Evolutionary conservation across 2,888 invertebrate genomes (phyloP).

Genomic region (Heliconius cydno): DNA sequence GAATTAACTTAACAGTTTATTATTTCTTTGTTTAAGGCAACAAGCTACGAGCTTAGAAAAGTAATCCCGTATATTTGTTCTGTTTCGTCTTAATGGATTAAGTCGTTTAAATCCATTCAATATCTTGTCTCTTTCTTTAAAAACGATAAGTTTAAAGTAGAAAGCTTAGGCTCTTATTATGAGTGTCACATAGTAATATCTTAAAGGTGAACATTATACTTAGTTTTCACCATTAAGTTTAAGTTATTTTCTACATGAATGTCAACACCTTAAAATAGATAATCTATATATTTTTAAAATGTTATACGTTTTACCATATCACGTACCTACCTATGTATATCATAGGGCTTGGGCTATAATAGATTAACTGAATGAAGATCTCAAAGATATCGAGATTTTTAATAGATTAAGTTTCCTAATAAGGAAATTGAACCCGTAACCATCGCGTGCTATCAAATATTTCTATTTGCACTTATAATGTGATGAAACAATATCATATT

Average conservation of each 20-base stretch:
- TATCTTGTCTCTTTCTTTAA: slow-evolving; percentile 20
- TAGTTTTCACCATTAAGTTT: not conserved
- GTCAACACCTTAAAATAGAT: not conserved
- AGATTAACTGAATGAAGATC: too few relatives aligned
- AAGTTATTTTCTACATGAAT: not conserved
- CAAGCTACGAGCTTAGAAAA: slow-evolving; percentile 24
- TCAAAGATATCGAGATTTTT: too few relatives aligned
- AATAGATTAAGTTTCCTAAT: not conserved
- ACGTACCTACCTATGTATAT: not conserved
- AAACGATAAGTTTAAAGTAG: not conserved
- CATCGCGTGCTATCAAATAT: not conserved
- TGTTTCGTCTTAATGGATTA: slow-evolving; percentile 27
- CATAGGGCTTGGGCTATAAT: not conserved
- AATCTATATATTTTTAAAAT: not conserved
- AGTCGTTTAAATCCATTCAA: slow-evolving; percentile 27
- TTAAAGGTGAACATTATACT: not conserved
- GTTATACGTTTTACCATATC: not conserved
- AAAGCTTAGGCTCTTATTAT: not conserved
- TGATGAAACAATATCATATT: not conserved
- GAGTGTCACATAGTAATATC: not conserved
- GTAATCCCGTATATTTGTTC: slow-evolving; percentile 28
- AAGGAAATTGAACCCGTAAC: not conserved
- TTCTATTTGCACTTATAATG: not conserved
- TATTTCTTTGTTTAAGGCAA: slow-evolving; percentile 22
- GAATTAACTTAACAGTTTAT: slow-evolving; percentile 11